These are phyloP conservation scores for Blomia tropicalis DNA, from an alignment of 2,888 invertebrate genomes.

Conservation along the genomic window DNA sequence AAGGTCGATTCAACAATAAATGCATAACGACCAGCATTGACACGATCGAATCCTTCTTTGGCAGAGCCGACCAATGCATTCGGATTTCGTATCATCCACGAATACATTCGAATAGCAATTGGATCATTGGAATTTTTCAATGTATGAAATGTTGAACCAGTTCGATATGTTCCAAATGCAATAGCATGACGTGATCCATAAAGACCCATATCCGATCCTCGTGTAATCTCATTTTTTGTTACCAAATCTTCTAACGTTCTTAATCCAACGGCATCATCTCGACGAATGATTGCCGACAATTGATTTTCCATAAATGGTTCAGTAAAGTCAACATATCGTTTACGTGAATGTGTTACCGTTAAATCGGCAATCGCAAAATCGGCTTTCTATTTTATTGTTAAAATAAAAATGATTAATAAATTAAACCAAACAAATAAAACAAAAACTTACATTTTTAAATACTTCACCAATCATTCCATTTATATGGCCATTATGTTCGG, in stretches of 20 bases:
- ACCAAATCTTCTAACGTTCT: slow-evolving; percentile 15
- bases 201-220: neutral
- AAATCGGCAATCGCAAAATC: slow-evolving; percentile 22
- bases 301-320: slow-evolving; percentile 18
- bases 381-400: slow-evolving; percentile 11
- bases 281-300: slow-evolving; percentile 4
- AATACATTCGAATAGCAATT: neutral
- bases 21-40: slow-evolving; percentile 18
- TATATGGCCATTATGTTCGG: slow-evolving; percentile 3
- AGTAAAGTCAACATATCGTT: slow-evolving; percentile 19
- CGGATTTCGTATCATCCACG: slow-evolving; percentile 7
- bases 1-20: slow-evolving; percentile 21
- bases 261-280: neutral
- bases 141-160: slow-evolving; percentile 1
- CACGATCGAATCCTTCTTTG: slow-evolving; percentile 21
- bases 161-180: slow-evolving; percentile 18
- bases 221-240: neutral
- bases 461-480: slow-evolving; percentile 25
- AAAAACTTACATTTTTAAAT: slow-evolving; percentile 17
- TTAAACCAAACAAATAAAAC: neutral
- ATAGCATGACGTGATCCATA: neutral
- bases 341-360: slow-evolving; percentile 17
- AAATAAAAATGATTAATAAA: neutral
- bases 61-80: neutral
- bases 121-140: slow-evolving; percentile 10